phyloP scores from a whole-genome alignment of 92 coral and sea anemone genomes.

The Palythoa caribaeorum region DNA sequence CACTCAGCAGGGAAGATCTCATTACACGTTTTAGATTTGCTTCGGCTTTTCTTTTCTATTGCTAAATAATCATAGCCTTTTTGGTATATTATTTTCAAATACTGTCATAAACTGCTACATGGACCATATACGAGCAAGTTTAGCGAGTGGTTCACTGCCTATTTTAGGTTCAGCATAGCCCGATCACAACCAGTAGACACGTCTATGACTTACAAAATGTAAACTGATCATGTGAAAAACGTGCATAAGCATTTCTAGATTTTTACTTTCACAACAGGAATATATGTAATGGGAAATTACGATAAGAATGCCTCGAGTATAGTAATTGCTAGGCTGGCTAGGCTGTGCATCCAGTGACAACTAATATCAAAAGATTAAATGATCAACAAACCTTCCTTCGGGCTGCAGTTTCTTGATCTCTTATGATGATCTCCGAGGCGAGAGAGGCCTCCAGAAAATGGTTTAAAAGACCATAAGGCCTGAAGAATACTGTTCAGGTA shows the following conservation, averaged over 20 bases:
- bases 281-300: background rate
- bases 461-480: background rate
- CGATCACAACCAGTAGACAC: background rate
- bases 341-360: background rate
- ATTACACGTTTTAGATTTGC: background rate
- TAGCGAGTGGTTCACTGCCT: background rate
- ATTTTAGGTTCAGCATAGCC: background rate
- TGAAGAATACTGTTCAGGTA: background rate
- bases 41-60: background rate
- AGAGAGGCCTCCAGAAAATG: background rate
- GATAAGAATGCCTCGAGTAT: background rate
- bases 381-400: background rate
- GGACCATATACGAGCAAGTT: background rate
- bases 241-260: background rate
- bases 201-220: background rate
- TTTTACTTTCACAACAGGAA: background rate
- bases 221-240: background rate
- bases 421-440: background rate
- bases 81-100: background rate
- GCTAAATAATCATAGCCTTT: background rate
- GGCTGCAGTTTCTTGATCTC: background rate
- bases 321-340: background rate
- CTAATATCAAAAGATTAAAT: background rate
- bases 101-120: constrained; percentile 3
- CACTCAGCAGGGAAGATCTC: background rate